Evolutionary conservation across 2,888 invertebrate species (phyloP).

Genomic region (Thera britannica): DNA sequence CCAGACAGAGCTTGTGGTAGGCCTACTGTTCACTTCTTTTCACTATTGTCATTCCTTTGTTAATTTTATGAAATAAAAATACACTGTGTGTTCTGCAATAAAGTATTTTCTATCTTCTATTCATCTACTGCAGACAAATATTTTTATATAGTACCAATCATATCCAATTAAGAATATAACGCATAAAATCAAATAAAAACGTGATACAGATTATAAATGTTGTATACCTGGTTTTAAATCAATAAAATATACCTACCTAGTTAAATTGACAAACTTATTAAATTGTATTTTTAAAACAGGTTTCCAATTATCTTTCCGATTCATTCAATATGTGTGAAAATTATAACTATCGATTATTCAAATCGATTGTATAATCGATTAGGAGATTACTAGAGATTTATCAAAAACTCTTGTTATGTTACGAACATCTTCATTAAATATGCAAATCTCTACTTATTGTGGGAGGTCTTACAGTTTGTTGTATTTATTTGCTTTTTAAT

Average conservation of each 20-base stretch:
- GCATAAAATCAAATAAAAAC: conserved; percentile 23
- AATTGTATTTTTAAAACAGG: conserved; percentile 33
- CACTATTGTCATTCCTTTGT: too few relatives aligned
- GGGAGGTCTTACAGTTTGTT: conserved; percentile 53
- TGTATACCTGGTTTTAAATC: conserved; percentile 19
- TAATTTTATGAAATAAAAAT: too few relatives aligned
- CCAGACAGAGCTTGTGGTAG: too few relatives aligned
- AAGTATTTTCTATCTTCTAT: too few relatives aligned
- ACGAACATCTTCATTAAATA: conserved; percentile 55
- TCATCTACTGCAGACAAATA: too few relatives aligned
- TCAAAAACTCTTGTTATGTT: conserved; percentile 54
- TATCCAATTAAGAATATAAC: conserved; percentile 12
- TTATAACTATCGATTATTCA: conserved; percentile 35
- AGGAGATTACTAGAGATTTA: conserved; percentile 45
- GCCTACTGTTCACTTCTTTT: too few relatives aligned
- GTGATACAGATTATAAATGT: conserved; percentile 28
- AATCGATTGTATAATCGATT: conserved; percentile 38
- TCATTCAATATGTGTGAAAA: conserved; percentile 36
- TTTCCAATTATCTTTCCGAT: conserved; percentile 31
- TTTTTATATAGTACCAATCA: not conserved
- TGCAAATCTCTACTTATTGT: conserved; percentile 52
- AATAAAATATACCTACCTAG: conserved; percentile 16
- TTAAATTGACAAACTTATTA: conserved; percentile 8
- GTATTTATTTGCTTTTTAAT: conserved; percentile 38
- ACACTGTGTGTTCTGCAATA: too few relatives aligned